Conservation (phyloP, 2,113 vertebrate species). For the Chamaetylas fuelleborni region DNA sequence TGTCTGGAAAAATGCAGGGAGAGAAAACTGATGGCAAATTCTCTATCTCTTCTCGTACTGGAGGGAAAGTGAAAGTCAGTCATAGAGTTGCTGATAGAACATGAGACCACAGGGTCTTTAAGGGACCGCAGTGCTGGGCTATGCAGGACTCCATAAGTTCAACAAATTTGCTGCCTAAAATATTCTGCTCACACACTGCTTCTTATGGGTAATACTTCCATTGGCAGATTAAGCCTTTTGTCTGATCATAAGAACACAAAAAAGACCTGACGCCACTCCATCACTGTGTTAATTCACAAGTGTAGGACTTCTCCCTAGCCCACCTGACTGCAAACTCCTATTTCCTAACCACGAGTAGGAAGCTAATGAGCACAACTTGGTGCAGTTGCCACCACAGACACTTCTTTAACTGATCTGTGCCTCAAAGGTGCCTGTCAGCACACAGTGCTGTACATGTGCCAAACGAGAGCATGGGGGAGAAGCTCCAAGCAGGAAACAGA, state of each 20-base stretch:
- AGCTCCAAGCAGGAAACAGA: conserved; percentile 53
- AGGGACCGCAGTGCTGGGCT: background rate
- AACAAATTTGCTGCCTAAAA: rapidly evolving
- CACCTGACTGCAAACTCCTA: background rate
- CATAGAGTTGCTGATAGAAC: background rate
- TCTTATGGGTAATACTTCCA: background rate
- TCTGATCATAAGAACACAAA: background rate
- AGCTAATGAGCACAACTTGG: background rate
- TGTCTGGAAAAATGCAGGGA: background rate
- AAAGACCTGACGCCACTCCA: background rate
- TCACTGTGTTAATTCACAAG: background rate
- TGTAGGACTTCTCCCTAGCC: background rate
- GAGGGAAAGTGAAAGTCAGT: conserved; percentile 32
- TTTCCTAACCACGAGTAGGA: background rate
- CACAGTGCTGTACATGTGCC: background rate
- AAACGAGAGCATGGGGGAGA: background rate
- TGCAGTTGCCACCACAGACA: background rate
- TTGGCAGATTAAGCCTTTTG: background rate
- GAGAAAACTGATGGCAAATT: background rate
- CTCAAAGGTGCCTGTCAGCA: conserved; percentile 10
- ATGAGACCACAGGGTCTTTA: background rate
- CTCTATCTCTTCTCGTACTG: background rate
- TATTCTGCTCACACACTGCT: background rate
- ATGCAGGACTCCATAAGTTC: background rate
- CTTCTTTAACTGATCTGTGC: background rate